Evolutionary conservation across 2,888 invertebrate species (phyloP), one percentile per base, ranked within the genome.

Genomic region (Heliconius ethilla): DNA sequence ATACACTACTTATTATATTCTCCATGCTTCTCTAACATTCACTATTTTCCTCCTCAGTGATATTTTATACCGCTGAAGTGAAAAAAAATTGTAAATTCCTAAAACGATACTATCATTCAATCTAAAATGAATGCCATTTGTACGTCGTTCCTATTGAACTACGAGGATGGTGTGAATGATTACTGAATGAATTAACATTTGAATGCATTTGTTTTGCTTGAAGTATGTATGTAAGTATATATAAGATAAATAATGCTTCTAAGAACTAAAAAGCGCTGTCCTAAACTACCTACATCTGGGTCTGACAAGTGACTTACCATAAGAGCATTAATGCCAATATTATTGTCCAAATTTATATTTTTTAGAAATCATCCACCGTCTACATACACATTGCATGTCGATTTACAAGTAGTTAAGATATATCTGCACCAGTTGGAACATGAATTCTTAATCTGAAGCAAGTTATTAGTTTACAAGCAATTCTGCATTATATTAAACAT

Each of bases 261-360:
- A 93, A 88, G 84, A 80, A 87, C 92, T 93, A 94, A 91, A 87
- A 93, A 92, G 91, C 91, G 87, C 85, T 86, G 84, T 90, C 88
- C 87, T 88, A 87, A 89, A 90, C 87, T 81, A 91, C 92, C 93
- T 92, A 92, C 83, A 85, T 89, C 88, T 88, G 85, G 85, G 86
- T 87, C 87, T 87, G 87, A 88, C 89, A 90, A 89, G 89, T 88
- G 90, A 94, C 94, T 94, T 94, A 94, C 94, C 94, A 91, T 91
- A 87, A 83, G 86, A 88, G 87, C 89, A 90, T 86, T 86, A 91
- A 91, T 89, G 90, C 86, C 90, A 89, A 91, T 89, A 63, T 74
- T 90, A 89, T 85, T 86, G 89, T 91, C 92, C 90, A 89, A 91
- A 87, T 88, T 87, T 85, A 85, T 85, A 83, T 83, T 84, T 86